Base-by-base conservation (phyloP, 2,888 invertebrate genomes). In the Neoscelio sp. region DNA sequence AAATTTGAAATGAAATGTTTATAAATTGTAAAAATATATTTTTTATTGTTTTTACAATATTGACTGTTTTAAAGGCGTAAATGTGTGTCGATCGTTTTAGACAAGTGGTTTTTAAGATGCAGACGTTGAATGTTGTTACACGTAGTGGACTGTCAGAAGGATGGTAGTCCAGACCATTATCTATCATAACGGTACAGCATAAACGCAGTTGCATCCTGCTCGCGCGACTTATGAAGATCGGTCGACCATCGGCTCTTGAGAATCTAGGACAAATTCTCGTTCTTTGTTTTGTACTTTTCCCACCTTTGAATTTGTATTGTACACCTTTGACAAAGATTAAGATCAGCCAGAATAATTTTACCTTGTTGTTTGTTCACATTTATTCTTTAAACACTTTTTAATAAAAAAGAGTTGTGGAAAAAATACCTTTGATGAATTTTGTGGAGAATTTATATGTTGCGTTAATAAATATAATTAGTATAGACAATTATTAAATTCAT, bases 121-220 rank as follows among this genome's bases (percentile, higher is more conserved):
- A 15, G 40, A 2, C 7, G 15, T 15, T 40, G 40, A 40, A 13
- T 40, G 10, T 10, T 13, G 13, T 38, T 38, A 62, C 33, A 23
- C 56, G 33, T 6, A 28, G 56, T 8, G 38, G 54, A 54, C 33
- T 42, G n/a, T 67, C 20, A 20, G 15, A 33, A 33, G 68, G 38
- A 40, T 48, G 40, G 50, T 33, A 38, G 62, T 46, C 54, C 54
- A 64, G 54, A 64, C 62, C 73, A 73, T 65, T 56, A 58, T 40
- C 44, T 65, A 64, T 77, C 71, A 71, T 77, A 77, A 77, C 77
- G 77, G 77, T 77, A 77, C 54, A 64, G 50, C 15, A 56, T 58
- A 64, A 70, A 50, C 77, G 70, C 65, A 65, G 71, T 65, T 78
- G 78, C 73, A 78, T 78, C 73, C 62, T 73, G 60, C 73, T 73